Conservation (phyloP, 2,797 vertebrate species). For the Catamblyrhynchus diadema region DNA sequence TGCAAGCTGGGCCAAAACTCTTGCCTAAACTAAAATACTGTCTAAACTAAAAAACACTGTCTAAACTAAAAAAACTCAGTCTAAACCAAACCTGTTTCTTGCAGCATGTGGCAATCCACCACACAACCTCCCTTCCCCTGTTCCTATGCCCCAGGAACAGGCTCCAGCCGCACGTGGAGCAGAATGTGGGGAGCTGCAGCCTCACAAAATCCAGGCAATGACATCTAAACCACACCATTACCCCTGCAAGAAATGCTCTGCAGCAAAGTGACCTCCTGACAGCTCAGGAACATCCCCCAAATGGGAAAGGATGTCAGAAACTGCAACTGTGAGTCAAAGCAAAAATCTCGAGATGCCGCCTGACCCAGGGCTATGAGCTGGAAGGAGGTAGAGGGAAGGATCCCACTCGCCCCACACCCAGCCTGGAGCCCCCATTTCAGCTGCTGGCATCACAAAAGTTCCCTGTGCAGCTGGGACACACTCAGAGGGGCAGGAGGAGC, state of each 20-base stretch:
- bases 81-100: background rate
- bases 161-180: accelerated
- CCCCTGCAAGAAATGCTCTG: background rate
- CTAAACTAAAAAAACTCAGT: background rate
- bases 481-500: background rate
- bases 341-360: background rate
- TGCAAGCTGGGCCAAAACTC: background rate
- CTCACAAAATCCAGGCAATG: background rate
- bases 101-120: background rate
- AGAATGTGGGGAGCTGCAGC: background rate
- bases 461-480: background rate
- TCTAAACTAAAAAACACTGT: background rate
- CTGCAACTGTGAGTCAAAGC: background rate
- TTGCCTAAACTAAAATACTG: background rate
- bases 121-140: background rate
- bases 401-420: background rate
- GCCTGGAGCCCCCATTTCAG: background rate
- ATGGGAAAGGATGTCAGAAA: constrained; percentile 14
- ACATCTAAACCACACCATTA: background rate
- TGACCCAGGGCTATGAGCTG: background rate
- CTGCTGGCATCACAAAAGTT: background rate
- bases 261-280: constrained; percentile 15
- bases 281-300: background rate
- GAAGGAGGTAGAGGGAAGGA: background rate
- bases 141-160: accelerated